Conservation (phyloP, 64 coral and sea anemone species). For the Porites lutea region DNA sequence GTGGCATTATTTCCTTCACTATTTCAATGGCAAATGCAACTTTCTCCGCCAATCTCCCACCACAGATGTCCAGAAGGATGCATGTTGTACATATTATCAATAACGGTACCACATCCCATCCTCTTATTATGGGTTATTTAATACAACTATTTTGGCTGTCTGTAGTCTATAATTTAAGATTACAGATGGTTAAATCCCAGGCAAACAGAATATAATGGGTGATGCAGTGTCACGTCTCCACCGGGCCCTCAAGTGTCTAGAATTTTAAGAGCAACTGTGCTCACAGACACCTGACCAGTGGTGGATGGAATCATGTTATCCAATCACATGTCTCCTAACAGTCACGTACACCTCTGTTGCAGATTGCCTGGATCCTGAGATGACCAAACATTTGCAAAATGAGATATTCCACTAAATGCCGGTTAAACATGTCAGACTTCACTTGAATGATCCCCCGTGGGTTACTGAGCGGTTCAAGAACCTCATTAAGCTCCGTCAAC, state of each 20-base stretch:
- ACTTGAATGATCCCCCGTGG: too few species aligned
- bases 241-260: not conserved
- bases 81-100: slow-evolving; percentile 27
- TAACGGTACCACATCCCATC: not conserved
- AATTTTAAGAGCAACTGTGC: not conserved
- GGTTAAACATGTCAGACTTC: too few species aligned
- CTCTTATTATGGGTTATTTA: not conserved
- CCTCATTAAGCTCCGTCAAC: too few species aligned
- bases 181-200: not conserved
- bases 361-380: not conserved
- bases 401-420: slow-evolving; percentile 20
- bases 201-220: not conserved
- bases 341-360: not conserved
- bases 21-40: not conserved
- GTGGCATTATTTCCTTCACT: not conserved
- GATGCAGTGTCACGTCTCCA: not conserved
- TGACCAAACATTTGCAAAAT: not conserved
- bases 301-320: not conserved
- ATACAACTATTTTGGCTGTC: slow-evolving; percentile 12
- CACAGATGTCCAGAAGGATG: not conserved
- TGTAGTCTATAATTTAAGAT: not conserved
- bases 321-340: not conserved
- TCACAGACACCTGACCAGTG: not conserved
- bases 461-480: too few species aligned
- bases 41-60: not conserved